Evolutionary conservation across 2,888 invertebrate genomes (phyloP).

Genomic region (Globia sparganii): DNA sequence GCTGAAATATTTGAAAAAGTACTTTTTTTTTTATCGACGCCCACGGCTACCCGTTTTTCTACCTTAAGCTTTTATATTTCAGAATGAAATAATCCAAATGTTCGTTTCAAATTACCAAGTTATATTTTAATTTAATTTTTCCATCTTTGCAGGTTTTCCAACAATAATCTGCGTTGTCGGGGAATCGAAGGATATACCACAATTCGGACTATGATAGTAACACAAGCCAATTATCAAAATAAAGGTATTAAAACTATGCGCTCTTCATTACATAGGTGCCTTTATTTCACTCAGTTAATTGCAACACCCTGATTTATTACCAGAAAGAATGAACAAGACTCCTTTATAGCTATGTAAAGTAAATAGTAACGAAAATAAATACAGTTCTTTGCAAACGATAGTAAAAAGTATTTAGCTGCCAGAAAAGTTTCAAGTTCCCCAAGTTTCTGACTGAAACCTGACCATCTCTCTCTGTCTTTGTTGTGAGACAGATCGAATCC

Average conservation of each 20-base stretch:
- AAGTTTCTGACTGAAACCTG: slow-evolving; percentile 63
- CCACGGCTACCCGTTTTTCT: not conserved
- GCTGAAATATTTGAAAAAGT: not conserved
- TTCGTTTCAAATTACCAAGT: not conserved
- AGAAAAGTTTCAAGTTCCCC: slow-evolving; percentile 80
- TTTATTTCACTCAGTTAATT: slow-evolving; percentile 17
- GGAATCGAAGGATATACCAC: not conserved
- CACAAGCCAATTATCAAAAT: slow-evolving; percentile 6
- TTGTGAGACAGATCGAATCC: slow-evolving; percentile 41
- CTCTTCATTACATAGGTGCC: not conserved
- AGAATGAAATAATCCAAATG: not conserved
- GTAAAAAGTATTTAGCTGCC: slow-evolving; percentile 80
- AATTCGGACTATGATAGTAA: not conserved
- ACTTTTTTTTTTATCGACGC: not conserved
- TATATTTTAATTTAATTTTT: not conserved
- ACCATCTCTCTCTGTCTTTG: slow-evolving; percentile 51
- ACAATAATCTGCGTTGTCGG: not conserved
- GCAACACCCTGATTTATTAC: slow-evolving; percentile 20
- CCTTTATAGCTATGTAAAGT: slow-evolving; percentile 34
- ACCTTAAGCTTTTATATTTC: not conserved
- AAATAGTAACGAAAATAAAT: slow-evolving; percentile 67
- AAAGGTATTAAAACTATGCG: not conserved
- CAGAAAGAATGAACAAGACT: slow-evolving; percentile 29
- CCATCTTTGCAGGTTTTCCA: not conserved
- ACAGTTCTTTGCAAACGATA: slow-evolving; percentile 79